Percentiles rank a stretch among this genome's conserved stretches.
Evolutionary conservation across 2,797 vertebrate genomes (phyloP).

Genomic region (Pteronotus mesoamericanus): DNA sequence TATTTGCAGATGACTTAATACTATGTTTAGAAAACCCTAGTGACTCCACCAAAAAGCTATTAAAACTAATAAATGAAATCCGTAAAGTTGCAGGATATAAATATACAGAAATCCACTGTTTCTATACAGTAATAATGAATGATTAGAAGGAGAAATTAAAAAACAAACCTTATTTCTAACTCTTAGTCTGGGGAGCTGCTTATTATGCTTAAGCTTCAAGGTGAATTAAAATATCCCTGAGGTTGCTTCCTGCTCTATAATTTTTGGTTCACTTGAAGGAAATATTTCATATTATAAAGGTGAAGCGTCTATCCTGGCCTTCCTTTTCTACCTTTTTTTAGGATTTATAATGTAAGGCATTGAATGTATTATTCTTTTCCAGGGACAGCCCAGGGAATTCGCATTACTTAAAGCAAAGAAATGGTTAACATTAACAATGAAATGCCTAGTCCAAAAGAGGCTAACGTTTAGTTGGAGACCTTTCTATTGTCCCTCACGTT

Average conservation of each 20-base stretch:
- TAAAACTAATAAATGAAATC: neutral
- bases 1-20: neutral
- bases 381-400: neutral
- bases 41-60: neutral
- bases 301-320: neutral
- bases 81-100: neutral
- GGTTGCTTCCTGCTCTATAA: neutral
- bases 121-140: neutral
- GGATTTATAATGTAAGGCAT: neutral
- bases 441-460: neutral
- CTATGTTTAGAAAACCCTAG: neutral
- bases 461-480: neutral
- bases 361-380: neutral
- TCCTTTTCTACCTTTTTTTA: neutral
- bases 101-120: neutral
- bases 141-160: neutral
- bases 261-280: slow-evolving; percentile 23
- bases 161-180: neutral
- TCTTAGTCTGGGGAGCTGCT: neutral
- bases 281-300: slow-evolving; percentile 26
- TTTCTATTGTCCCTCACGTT: neutral
- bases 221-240: slow-evolving; percentile 12
- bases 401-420: neutral
- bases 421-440: neutral
- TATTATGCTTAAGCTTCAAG: slow-evolving; percentile 23